Evolutionary conservation across 2,888 invertebrate species (phyloP).

Genomic region (Sylvicola cinctus): DNA sequence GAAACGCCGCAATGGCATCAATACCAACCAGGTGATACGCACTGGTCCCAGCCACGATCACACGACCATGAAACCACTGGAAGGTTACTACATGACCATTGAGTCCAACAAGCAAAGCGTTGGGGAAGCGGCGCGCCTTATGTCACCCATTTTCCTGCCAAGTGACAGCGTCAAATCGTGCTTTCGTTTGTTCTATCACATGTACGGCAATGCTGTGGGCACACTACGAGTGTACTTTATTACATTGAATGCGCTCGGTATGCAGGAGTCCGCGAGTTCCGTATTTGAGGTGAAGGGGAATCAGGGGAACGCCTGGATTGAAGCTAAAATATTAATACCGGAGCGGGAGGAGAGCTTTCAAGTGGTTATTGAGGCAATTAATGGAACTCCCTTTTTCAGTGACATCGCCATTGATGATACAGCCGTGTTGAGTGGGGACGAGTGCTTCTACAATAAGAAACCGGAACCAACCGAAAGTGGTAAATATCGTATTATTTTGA

Average conservation of each 20-base stretch:
- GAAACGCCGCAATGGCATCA: conserved; percentile 35
- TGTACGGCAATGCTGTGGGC: conserved; percentile 47
- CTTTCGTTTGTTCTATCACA: conserved; percentile 56
- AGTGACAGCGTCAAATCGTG: conserved; percentile 13
- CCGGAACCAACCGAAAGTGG: no score
- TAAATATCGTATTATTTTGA: no score
- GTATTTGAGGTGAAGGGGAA: conserved; percentile 30
- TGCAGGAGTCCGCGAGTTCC: background rate
- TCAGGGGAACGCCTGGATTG: conserved; percentile 48
- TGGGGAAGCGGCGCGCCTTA: conserved; percentile 47
- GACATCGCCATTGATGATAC: conserved; percentile 72
- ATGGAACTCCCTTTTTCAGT: conserved; percentile 43
- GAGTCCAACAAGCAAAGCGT: conserved; percentile 43
- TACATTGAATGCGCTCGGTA: background rate
- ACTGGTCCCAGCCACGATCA: conserved; percentile 64
- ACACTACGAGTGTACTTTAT: conserved; percentile 23
- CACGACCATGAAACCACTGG: conserved; percentile 33
- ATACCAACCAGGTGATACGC: conserved; percentile 10
- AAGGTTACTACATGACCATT: conserved; percentile 66
- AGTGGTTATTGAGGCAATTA: conserved; percentile 56
- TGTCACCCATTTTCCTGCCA: conserved; percentile 45
- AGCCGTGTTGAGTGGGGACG: conserved; percentile 29
- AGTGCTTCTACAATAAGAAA: conserved; percentile 10
- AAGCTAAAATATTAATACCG: conserved; percentile 27
- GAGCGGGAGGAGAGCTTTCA: conserved; percentile 28